These are phyloP conservation scores for Halcyon senegalensis DNA, from an alignment of 2,113 vertebrate species.

Conservation along the genomic window DNA sequence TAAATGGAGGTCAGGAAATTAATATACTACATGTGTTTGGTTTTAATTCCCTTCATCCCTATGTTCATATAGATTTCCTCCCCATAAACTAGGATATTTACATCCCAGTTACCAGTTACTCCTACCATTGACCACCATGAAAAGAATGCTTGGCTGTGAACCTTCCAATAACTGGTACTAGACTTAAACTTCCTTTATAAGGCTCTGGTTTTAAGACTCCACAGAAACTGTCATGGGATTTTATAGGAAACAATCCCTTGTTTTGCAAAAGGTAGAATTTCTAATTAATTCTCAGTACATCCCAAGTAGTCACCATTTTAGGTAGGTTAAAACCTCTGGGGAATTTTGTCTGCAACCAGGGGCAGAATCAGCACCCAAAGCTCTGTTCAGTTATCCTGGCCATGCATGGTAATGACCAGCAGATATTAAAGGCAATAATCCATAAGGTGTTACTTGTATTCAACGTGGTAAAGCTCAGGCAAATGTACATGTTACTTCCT, in stretches of 20 bases:
- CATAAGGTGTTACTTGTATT: not conserved
- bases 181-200: not conserved
- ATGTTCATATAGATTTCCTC: not conserved
- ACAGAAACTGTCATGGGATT: not conserved
- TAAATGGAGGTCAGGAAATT: not conserved
- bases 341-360: not conserved
- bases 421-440: not conserved
- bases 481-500: not conserved
- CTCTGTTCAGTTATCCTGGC: not conserved
- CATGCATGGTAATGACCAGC: not conserved
- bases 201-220: not conserved
- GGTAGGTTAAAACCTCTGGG: not conserved
- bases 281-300: not conserved
- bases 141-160: not conserved
- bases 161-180: not conserved
- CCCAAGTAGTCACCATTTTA: not conserved
- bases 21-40: not conserved
- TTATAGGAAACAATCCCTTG: not conserved
- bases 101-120: not conserved
- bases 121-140: not conserved
- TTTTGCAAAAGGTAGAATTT: not conserved
- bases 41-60: constrained; percentile 40
- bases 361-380: not conserved
- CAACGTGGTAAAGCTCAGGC: not conserved
- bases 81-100: not conserved